Evolutionary conservation across 2,113 vertebrate species (phyloP), one percentile per base, ranked within the genome.

Genomic region (Engystomops pustulosus): DNA sequence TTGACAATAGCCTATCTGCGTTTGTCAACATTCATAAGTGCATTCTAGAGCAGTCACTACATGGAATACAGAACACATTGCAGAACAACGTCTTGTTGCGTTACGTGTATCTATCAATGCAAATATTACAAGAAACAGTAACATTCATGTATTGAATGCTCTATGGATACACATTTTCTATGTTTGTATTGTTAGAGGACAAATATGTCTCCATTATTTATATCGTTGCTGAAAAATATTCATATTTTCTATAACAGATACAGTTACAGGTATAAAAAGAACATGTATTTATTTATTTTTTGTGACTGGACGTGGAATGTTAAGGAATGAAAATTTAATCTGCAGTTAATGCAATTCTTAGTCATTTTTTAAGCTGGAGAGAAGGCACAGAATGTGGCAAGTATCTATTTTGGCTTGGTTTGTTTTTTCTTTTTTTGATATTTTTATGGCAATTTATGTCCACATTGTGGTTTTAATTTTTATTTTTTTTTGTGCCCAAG

Each of bases 1-100:
- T 76, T 76, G 74, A 76, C 74, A 53, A 55, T 34, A 32, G 32
- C 47, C 47, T 76, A 36, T 55, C 49, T 76, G 47, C 47, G 3
- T 76, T 53, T 36, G 49, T 55, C 74, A 53, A 36, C 32, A 75
- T 32, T 51, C 47, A 51, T 75, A 75, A n/a, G 30, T n/a, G 45
- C 10, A 53, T 51, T 75, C 1, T 18, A n/a, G n/a, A n/a, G 3
- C 30, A 76, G 6, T 15, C 47, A 36, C 25, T n/a, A 20, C 30
- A 32, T 75, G 51, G 51, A 18, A 18, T 75, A 49, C 1, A 10
- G 9, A 23, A 71, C 44, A 49, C 17, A 65, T 65, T 65, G 60
- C 8, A 34, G 62, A 18, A 18, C 32, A 6, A 12, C 18, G 2
- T 34, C 6, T 18, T 34, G 12, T 25, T 32, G 14, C 44, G 23